Evolutionary conservation across 1,140 invertebrate genomes (phyloP).

Genomic region (Drosophila micromelanica): DNA sequence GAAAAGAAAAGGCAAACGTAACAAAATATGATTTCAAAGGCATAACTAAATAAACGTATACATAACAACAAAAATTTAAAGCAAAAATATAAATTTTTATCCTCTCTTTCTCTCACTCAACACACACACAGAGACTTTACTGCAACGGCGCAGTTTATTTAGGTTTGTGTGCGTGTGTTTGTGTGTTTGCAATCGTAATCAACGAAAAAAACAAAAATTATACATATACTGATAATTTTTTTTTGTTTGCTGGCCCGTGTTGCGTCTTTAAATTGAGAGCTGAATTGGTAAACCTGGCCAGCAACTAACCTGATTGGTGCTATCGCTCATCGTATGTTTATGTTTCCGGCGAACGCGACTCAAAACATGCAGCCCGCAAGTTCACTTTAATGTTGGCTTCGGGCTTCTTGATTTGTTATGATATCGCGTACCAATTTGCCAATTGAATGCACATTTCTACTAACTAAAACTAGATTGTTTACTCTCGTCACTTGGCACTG

Average conservation of each 20-base stretch:
- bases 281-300: slow-evolving; percentile 36
- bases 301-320: slow-evolving; percentile 77
- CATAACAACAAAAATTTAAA: slow-evolving; percentile 28
- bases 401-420: slow-evolving; percentile 30
- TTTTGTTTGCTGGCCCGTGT: not conserved
- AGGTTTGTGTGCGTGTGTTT: slow-evolving; percentile 41
- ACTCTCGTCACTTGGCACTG: slow-evolving; percentile 3
- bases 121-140: slow-evolving; percentile 33
- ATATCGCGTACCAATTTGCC: slow-evolving; percentile 29
- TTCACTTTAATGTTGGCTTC: slow-evolving; percentile 19
- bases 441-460: slow-evolving; percentile 41
- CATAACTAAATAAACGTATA: slow-evolving; percentile 34
- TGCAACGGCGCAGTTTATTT: slow-evolving; percentile 55
- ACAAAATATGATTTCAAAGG: slow-evolving; percentile 61
- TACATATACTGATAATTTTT: slow-evolving; percentile 35
- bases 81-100: slow-evolving; percentile 34
- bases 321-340: slow-evolving; percentile 73
- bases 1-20: slow-evolving; percentile 65
- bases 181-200: slow-evolving; percentile 49
- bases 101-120: slow-evolving; percentile 30
- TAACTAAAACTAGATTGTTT: slow-evolving; percentile 24
- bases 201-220: slow-evolving; percentile 30
- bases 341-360: slow-evolving; percentile 47
- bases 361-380: slow-evolving; percentile 44
- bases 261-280: slow-evolving; percentile 11